Percentiles rank a stretch among this genome's conserved stretches.
phyloP scores from a whole-genome alignment of 2,113 vertebrate genomes.

The Sinocyclocheilus grahami region DNA sequence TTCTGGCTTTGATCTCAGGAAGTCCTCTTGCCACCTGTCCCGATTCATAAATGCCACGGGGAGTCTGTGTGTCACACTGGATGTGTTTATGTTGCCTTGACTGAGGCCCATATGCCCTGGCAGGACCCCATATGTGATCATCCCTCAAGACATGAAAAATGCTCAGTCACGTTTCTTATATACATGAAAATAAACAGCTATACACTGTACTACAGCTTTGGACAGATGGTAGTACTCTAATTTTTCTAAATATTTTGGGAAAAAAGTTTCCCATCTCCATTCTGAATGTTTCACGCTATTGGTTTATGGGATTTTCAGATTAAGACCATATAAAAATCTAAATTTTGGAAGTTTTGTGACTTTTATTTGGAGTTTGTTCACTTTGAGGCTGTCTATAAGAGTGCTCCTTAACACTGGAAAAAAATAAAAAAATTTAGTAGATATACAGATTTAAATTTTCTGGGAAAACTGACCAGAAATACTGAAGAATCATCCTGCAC shows the following conservation, averaged over 20 bases:
- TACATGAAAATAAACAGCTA: conserved; percentile 11
- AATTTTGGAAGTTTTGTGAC: background rate
- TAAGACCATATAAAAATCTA: background rate
- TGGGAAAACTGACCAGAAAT: background rate
- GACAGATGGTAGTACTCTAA: conserved; percentile 39
- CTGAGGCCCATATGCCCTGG: background rate
- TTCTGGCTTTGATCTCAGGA: conserved; percentile 50
- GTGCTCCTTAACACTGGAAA: background rate
- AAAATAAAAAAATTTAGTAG: background rate
- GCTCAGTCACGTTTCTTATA: background rate
- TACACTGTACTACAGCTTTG: conserved; percentile 14
- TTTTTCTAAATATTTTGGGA: background rate
- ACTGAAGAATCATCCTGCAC: background rate
- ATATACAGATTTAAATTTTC: background rate
- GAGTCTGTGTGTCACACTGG: conserved; percentile 14
- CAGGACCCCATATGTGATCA: background rate
- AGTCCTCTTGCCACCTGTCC: conserved; percentile 29
- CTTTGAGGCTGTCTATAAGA: background rate
- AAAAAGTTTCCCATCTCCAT: background rate
- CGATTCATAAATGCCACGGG: conserved; percentile 44
- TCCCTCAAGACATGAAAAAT: conserved; percentile 8
- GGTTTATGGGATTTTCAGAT: background rate
- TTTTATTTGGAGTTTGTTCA: background rate
- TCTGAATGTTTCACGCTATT: background rate
- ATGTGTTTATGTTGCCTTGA: background rate